Evolutionary conservation across 2,797 vertebrate genomes (phyloP), one percentile per base, ranked within the genome.

Genomic region (Streptopelia turtur): DNA sequence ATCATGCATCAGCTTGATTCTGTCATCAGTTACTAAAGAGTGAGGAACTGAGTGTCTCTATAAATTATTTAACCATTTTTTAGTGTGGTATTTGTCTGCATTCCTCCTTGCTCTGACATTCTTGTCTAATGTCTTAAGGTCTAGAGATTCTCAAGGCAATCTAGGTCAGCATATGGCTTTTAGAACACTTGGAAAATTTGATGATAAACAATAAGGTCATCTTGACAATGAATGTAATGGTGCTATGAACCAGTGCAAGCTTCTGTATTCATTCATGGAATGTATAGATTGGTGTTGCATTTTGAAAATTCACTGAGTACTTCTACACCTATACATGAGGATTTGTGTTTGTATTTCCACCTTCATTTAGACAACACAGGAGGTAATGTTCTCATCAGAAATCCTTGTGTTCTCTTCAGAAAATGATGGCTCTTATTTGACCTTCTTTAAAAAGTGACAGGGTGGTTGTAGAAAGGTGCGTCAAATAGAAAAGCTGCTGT

Each of bases 131-230:
- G n/a, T 81, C 47, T 84, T 82, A 87, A 93, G 7, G 15, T 72
- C 50, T 79, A 47, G 37, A 90, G 55, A 84, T 76, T 93, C 89
- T 66, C n/a, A 63, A 82, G 71, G 81, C 53, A 89, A 87, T 83
- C 30, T 76, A 90, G 35, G 55, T 45, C 81, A 92, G n/a, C 64
- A 85, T 56, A 55, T 87, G 78, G 64, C 91, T 82, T 89, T 93
- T 85, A 80, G 13, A 94, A 4, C 33, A 63, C 16, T 70, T 80
- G 52, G 60, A 75, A 89, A 45, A 77, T 68, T 25, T 64, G 25
- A 47, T 81, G 18, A 30, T 72, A 83, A 88, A 74, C 56, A 43
- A 9, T 74, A 83, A 94, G 20, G 25, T 66, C 28, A 35, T 77
- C 30, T 63, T 82, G 63, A 52, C 52, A 35, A 65, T 91, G 81